These are phyloP conservation scores for Polymixis flavicincta DNA, from an alignment of 2,888 invertebrate genomes.

Conservation along the genomic window DNA sequence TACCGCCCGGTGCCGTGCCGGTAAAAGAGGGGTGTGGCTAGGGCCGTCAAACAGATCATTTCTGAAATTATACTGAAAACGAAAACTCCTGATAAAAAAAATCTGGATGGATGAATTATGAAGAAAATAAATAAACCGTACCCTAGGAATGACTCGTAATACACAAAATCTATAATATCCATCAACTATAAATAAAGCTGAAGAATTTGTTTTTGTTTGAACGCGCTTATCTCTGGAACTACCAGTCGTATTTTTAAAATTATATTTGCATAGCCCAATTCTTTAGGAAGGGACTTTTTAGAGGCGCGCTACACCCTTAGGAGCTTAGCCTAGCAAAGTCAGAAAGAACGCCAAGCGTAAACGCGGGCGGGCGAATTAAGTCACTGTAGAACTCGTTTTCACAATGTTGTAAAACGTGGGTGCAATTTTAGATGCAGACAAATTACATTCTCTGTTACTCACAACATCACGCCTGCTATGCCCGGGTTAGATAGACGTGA, in stretches of 20 bases:
- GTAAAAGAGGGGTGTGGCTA: slow-evolving; percentile 8
- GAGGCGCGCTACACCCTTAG: too few relatives aligned
- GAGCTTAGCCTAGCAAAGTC: too few relatives aligned
- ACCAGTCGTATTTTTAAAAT: neutral
- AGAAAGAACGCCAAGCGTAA: too few relatives aligned
- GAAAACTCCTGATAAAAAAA: neutral
- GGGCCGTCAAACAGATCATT: neutral
- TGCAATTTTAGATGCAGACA: neutral
- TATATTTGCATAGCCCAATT: neutral
- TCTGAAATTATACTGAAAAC: too few relatives aligned
- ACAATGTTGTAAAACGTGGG: neutral
- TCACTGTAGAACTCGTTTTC: neutral
- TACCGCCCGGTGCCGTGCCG: neutral
- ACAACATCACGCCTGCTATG: neutral
- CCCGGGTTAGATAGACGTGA: neutral
- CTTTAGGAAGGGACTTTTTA: neutral
- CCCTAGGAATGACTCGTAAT: neutral
- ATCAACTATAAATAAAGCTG: neutral
- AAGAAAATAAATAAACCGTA: neutral
- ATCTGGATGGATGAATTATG: neutral
- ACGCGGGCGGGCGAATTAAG: too few relatives aligned
- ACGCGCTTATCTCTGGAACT: neutral
- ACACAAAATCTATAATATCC: neutral
- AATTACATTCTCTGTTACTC: neutral
- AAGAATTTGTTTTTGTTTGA: neutral